Percentiles rank a stretch among this genome's conserved stretches.
phyloP scores from a whole-genome alignment of 2,888 invertebrate genomes.

The Agrotis ipsilon region DNA sequence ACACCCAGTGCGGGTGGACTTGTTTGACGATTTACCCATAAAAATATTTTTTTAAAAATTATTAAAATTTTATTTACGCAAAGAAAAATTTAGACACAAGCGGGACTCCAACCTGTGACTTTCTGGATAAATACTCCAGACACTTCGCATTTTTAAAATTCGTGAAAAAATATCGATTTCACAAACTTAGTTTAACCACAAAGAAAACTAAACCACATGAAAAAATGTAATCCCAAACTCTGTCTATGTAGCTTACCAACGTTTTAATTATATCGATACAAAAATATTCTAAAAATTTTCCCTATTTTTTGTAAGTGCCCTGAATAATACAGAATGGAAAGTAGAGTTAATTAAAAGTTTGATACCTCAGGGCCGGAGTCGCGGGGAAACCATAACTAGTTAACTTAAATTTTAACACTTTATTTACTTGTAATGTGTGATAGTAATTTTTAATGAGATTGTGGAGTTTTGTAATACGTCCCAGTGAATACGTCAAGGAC shows the following conservation, averaged over 20 bases:
- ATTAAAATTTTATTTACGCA: too few relatives aligned
- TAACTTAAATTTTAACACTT: slow-evolving; percentile 42
- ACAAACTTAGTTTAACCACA: too few relatives aligned
- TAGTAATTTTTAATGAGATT: slow-evolving; percentile 5
- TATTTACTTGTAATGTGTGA: slow-evolving; percentile 19
- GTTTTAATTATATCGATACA: slow-evolving; percentile 49
- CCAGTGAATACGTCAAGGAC: too few relatives aligned
- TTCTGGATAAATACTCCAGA: too few relatives aligned
- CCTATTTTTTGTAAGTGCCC: slow-evolving; percentile 44
- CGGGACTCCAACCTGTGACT: too few relatives aligned
- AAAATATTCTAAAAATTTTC: slow-evolving; percentile 42
- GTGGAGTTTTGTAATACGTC: too few relatives aligned
- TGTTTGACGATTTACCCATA: too few relatives aligned
- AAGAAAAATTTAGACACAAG: too few relatives aligned
- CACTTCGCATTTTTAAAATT: too few relatives aligned
- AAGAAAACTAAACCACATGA: neutral
- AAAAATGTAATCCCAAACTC: neutral
- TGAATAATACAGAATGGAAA: slow-evolving; percentile 61
- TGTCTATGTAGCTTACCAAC: slow-evolving; percentile 20
- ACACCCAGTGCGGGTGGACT: too few relatives aligned
- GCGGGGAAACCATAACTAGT: slow-evolving; percentile 32
- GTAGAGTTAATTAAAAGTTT: slow-evolving; percentile 68
- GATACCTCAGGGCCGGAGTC: slow-evolving; percentile 43
- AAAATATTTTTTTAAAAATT: too few relatives aligned
- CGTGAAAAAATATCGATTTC: too few relatives aligned